Conservation (phyloP, 1,140 invertebrate species). For the Anadara kagoshimensis region DNA sequence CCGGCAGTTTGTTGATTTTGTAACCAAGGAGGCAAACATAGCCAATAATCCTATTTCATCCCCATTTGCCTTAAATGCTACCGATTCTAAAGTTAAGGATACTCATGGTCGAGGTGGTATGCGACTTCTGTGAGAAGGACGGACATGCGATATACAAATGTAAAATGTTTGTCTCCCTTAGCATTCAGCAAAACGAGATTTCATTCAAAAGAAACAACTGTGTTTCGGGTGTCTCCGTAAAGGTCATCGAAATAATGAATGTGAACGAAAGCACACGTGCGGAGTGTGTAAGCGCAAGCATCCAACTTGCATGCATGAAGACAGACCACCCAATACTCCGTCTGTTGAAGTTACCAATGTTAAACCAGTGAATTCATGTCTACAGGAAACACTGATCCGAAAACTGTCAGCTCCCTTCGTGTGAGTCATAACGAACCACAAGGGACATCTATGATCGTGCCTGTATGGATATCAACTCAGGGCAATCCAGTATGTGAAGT, state of each 20-base stretch:
- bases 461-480: conserved; percentile 37
- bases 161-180: conserved; percentile 1
- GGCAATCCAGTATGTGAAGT: conserved; percentile 22
- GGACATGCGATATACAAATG: conserved; percentile 34
- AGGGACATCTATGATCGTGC: conserved; percentile 42
- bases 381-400: no score
- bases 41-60: conserved; percentile 34
- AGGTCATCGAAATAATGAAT: conserved; percentile 31
- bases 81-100: no score
- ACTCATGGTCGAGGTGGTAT: neutral
- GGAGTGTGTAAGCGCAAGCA: conserved; percentile 10
- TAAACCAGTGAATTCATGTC: neutral
- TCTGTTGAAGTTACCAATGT: no score
- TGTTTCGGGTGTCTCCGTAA: conserved; percentile 32
- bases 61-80: conserved; percentile 9
- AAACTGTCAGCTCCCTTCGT: neutral
- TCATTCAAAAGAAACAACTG: conserved; percentile 11
- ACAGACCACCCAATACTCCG: conserved; percentile 1
- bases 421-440: neutral
- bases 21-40: conserved; percentile 33
- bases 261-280: conserved; percentile 18
- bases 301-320: conserved; percentile 32
- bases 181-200: conserved; percentile 8
- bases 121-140: conserved; percentile 23
- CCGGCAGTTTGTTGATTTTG: conserved; percentile 24